Percentiles rank a stretch among this genome's conserved stretches.
Evolutionary conservation across 2,888 invertebrate genomes (phyloP).

Genomic region (Aleiodes leptofemur): DNA sequence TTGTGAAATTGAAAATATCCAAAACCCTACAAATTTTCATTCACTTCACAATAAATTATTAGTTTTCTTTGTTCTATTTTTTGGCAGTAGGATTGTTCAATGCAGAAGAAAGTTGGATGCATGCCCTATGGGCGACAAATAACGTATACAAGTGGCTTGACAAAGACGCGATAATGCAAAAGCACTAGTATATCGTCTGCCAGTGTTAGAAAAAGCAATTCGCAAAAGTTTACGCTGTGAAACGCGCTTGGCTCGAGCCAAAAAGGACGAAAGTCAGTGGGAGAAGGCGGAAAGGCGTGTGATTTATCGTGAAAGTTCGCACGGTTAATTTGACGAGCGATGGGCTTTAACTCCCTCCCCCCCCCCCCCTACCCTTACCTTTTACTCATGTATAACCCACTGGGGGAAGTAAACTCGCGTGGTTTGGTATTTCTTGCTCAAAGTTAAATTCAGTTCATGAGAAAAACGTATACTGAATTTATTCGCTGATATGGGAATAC

Average conservation of each 20-base stretch:
- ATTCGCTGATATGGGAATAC: constrained; percentile 19
- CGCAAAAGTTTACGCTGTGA: constrained; percentile 46
- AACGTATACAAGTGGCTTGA: constrained; percentile 28
- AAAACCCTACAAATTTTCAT: not conserved
- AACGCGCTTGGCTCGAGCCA: constrained; percentile 23
- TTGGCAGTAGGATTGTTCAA: constrained; percentile 34
- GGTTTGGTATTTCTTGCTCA: constrained; percentile 33
- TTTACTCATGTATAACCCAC: constrained; percentile 32
- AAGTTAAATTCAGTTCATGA: constrained; percentile 15
- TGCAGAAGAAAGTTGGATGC: constrained; percentile 12
- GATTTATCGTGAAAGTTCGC: constrained; percentile 61
- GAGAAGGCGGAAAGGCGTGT: constrained; percentile 53
- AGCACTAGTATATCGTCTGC: constrained; percentile 37
- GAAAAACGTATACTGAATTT: constrained; percentile 40
- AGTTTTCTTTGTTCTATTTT: constrained; percentile 30
- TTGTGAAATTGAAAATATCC: no score
- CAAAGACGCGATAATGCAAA: constrained; percentile 26
- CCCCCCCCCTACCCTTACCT: constrained; percentile 22
- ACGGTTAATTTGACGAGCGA: constrained; percentile 62
- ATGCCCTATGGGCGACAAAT: constrained; percentile 38
- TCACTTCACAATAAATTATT: constrained; percentile 1
- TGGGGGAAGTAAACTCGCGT: constrained; percentile 22
- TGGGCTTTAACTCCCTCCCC: constrained; percentile 42
- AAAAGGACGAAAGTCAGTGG: constrained; percentile 44
- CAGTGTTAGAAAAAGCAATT: constrained; percentile 43